These are phyloP conservation scores for Drosophila kambysellisi DNA, from an alignment of 2,888 invertebrate genomes.

Conservation along the genomic window DNA sequence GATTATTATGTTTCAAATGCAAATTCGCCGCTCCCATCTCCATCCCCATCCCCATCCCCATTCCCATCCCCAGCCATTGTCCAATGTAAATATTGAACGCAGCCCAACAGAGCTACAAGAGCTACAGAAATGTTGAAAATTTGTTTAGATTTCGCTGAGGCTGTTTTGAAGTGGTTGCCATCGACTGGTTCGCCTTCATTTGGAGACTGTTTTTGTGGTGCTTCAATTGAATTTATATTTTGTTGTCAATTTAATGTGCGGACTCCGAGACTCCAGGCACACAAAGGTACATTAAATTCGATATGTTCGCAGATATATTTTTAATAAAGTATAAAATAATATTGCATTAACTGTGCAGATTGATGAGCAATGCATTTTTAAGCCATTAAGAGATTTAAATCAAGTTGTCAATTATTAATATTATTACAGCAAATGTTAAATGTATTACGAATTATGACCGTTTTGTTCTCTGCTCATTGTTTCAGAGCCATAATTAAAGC, in stretches of 20 bases:
- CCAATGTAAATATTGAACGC: conserved; percentile 44
- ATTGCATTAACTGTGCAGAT: neutral
- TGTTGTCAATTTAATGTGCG: conserved; percentile 3
- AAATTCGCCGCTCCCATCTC: conserved; percentile 33
- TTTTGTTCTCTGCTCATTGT: conserved; percentile 2
- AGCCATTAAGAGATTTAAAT: conserved; percentile 4
- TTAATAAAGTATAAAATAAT: neutral
- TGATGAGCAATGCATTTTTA: neutral
- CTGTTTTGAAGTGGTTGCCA: conserved; percentile 38
- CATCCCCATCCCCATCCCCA: conserved; percentile 8
- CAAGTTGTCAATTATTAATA: conserved; percentile 20
- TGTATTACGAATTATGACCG: neutral
- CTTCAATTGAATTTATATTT: conserved; percentile 32
- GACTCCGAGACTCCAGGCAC: neutral
- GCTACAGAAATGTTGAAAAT: conserved; percentile 23
- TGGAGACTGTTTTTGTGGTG: conserved; percentile 41
- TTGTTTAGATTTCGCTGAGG: conserved; percentile 53
- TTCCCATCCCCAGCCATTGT: conserved; percentile 27
- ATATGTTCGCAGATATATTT: neutral
- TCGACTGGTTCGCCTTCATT: neutral
- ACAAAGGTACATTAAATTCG: conserved; percentile 4
- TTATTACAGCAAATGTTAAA: conserved; percentile 9
- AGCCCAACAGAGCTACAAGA: conserved; percentile 22
- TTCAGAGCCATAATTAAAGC: conserved; percentile 50
- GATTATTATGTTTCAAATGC: conserved; percentile 66